phyloP scores from a whole-genome alignment of 2,888 invertebrate genomes.

The Pyrochroa serraticornis region DNA sequence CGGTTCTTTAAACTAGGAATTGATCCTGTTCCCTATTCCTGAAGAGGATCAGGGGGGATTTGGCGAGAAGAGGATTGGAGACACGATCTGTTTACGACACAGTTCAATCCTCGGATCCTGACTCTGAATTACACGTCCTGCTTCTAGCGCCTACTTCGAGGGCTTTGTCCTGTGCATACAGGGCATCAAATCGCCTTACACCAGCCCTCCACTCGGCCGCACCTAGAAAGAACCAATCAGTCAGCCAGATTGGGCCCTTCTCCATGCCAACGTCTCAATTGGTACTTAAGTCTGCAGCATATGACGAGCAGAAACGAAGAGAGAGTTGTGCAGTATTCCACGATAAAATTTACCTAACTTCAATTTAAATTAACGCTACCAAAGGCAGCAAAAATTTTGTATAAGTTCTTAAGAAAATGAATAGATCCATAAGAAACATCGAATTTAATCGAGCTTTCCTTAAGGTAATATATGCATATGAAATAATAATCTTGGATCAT shows the following conservation, averaged over 20 bases:
- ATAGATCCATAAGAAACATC: too few species aligned
- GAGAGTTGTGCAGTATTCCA: too few species aligned
- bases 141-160: constrained; percentile 32
- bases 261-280: too few species aligned
- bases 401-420: too few species aligned
- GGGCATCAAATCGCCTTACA: constrained; percentile 16
- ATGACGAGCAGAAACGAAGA: too few species aligned
- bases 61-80: constrained; percentile 49
- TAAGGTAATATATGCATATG: too few species aligned
- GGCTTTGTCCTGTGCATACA: constrained; percentile 35
- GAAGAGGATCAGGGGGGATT: constrained; percentile 46
- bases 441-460: too few species aligned
- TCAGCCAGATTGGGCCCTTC: background rate
- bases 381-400: too few species aligned
- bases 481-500: too few species aligned
- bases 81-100: constrained; percentile 57
- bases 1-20: constrained; percentile 49
- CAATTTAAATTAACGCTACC: too few species aligned
- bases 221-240: constrained; percentile 18
- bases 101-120: constrained; percentile 53
- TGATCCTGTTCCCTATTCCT: constrained; percentile 45
- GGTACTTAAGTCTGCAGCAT: too few species aligned
- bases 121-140: constrained; percentile 51
- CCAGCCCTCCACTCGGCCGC: constrained; percentile 13
- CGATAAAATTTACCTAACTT: too few species aligned